phyloP scores from a whole-genome alignment of 2,113 vertebrate species.

The Alectura lathami region DNA sequence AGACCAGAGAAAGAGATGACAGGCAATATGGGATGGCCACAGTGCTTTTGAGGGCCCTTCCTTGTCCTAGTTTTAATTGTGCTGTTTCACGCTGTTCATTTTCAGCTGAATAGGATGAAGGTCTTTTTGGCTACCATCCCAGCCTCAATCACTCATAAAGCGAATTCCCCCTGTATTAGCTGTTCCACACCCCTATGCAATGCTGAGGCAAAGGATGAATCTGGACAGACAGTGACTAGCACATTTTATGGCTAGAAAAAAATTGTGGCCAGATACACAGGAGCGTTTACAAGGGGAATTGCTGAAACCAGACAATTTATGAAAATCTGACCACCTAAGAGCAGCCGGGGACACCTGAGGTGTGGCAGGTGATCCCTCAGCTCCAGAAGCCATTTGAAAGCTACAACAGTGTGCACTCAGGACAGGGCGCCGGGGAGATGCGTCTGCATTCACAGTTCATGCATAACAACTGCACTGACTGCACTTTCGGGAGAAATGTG shows the following conservation, averaged over 20 bases:
- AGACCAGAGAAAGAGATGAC: not conserved
- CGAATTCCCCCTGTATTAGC: not conserved
- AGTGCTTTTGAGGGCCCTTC: not conserved
- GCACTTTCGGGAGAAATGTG: conserved; percentile 6
- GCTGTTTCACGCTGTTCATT: not conserved
- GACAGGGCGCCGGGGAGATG: not conserved
- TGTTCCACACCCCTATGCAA: not conserved
- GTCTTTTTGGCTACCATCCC: not conserved
- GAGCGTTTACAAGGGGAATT: not conserved
- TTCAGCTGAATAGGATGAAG: not conserved
- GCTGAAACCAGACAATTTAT: not conserved
- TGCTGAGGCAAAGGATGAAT: not conserved
- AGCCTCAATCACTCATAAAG: not conserved
- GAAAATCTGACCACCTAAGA: not conserved
- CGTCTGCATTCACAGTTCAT: not conserved
- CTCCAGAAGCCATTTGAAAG: not conserved
- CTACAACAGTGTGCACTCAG: not conserved
- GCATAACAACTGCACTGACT: conserved; percentile 33
- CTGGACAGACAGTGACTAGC: not conserved
- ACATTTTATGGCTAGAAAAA: not conserved
- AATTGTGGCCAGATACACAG: not conserved
- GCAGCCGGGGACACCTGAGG: not conserved
- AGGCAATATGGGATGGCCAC: not conserved
- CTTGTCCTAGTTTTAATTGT: not conserved
- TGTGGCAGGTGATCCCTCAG: not conserved